Evolutionary conservation across 2,113 vertebrate genomes (phyloP).

Genomic region (zebrafish (Danio rerio)): GRCz12tu NC_133196.1:3151001-3151500

Average conservation of each 20-base stretch:
- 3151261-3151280: neutral
- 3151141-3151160: neutral
- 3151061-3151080: neutral
- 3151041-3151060: neutral
- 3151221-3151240: neutral
- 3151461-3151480: neutral
- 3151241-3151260: neutral
- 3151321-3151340: too few species aligned
- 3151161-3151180: neutral
- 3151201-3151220: neutral
- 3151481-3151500: constrained; percentile 77
- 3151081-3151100: too few species aligned
- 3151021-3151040: neutral
- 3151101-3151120: neutral
- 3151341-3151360: neutral
- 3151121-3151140: neutral
- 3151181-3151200: neutral
- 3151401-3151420: too few species aligned
- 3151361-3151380: neutral
- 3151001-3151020: neutral
- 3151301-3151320: neutral
- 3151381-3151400: too few species aligned
- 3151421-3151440: too few species aligned
- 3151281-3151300: neutral
- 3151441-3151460: too few species aligned